A percentile compares a stretch with the other conserved stretches of the same genome.
These are phyloP conservation scores for Heterochromis multidens DNA, from an alignment of 2,113 vertebrate genomes.

Conservation along the genomic window DNA sequence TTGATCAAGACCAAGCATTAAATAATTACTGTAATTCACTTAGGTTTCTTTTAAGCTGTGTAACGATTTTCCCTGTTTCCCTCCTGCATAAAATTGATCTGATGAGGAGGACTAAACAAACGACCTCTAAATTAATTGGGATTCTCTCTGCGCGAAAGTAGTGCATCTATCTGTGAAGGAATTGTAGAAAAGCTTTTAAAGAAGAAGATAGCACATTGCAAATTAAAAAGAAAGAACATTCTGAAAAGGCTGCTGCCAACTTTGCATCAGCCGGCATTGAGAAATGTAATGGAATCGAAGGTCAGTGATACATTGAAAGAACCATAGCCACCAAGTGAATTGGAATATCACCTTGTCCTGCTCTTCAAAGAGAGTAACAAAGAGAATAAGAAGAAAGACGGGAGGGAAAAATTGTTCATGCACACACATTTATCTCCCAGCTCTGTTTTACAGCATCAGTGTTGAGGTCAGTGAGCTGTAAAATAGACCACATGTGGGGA, in stretches of 20 bases:
- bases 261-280: conserved; percentile 4
- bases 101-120: conserved; percentile 68
- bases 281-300: conserved; percentile 33
- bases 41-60: conserved; percentile 67
- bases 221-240: neutral
- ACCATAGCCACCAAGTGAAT: conserved; percentile 23
- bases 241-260: neutral
- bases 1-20: conserved; percentile 74
- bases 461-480: conserved; percentile 46
- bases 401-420: neutral
- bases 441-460: conserved; percentile 1
- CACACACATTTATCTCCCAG: neutral
- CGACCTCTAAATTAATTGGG: conserved; percentile 67
- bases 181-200: conserved; percentile 53
- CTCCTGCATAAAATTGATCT: conserved; percentile 66
- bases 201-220: conserved; percentile 16
- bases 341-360: conserved; percentile 52
- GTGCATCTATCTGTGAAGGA: conserved; percentile 42
- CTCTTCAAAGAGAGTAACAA: conserved; percentile 18
- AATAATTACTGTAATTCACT: conserved; percentile 77
- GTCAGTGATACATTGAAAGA: conserved; percentile 27
- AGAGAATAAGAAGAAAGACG: neutral
- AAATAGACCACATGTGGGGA: conserved; percentile 39
- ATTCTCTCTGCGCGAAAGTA: conserved; percentile 50
- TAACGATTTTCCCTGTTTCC: conserved; percentile 66